These are phyloP conservation scores for Monopis laevigella DNA, from an alignment of 2,888 invertebrate species.

Conservation along the genomic window DNA sequence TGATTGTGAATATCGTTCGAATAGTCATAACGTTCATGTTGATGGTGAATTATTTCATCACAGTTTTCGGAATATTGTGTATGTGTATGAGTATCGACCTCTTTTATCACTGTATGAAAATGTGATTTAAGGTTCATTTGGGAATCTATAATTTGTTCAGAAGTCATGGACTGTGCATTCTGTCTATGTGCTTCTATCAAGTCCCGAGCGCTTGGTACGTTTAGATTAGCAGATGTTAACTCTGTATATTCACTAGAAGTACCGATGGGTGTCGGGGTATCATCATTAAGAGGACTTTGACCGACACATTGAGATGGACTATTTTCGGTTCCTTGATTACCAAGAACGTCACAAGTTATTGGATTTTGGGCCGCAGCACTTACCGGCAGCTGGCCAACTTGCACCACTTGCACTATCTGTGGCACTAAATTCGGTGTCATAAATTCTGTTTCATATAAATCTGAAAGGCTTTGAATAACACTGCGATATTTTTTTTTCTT, in stretches of 20 bases:
- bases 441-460: conserved; percentile 67
- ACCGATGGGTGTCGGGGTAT: conserved; percentile 35
- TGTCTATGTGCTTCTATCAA: too few relatives aligned
- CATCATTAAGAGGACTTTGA: conserved; percentile 31
- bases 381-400: conserved; percentile 59
- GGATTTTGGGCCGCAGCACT: conserved; percentile 57
- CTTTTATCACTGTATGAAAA: too few relatives aligned
- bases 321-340: conserved; percentile 52
- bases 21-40: too few relatives aligned
- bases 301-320: conserved; percentile 54
- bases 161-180: too few relatives aligned
- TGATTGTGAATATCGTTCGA: conserved; percentile 27
- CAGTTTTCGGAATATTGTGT: too few relatives aligned
- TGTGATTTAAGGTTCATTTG: too few relatives aligned
- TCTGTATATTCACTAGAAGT: conserved; percentile 50
- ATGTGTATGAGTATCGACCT: too few relatives aligned
- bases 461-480: conserved; percentile 62
- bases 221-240: conserved; percentile 53
- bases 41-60: too few relatives aligned
- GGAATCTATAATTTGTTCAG: too few relatives aligned
- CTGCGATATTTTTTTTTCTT: conserved; percentile 22
- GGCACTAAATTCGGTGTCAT: conserved; percentile 58
- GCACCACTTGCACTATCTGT: conserved; percentile 66
- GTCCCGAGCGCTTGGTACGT: too few relatives aligned
- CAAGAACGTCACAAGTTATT: conserved; percentile 53